Base-by-base conservation (phyloP, 1,140 invertebrate species). In the Sesamia nonagrioides region DNA sequence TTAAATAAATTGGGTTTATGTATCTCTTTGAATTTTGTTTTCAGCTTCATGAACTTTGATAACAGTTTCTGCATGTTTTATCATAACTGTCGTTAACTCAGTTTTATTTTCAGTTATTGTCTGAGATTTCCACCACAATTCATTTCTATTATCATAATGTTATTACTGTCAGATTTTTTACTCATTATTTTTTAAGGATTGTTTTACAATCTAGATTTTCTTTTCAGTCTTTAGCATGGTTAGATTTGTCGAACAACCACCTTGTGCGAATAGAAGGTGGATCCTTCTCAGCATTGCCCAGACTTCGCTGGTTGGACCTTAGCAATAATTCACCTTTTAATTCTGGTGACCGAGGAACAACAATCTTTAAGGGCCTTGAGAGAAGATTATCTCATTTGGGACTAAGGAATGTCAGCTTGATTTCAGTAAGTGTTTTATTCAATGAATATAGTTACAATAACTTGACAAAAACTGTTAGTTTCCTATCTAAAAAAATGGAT, bases 221-320 rank as follows among this genome's bases (percentile, higher is more conserved):
- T 68, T 91, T 92, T 37, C 85, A 94, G 93, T 94, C 92, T 72
- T 93, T 97, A 48, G 96, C 96, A 1, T 97, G 95, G 95, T 87
- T 98, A 76, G 97, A 98, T 91, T 93, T 98, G 27, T 98, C 97
- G 0, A 96, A 97, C 84, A 98, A 98, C 92, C 96, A 97, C 84
- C 92, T 98, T 56, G 96, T 97, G 4, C 96, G 97, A 81, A 95
- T 98, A 21, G 97, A 98, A 84, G 96, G 97, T 79, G 96, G 96
- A 15, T 96, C 97, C 15, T 97, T 98, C 91, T 96, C 96, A 6
- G 96, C 96, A 37, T 92, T 98, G 78, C 96, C 96, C 15, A 96
- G 95, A 78, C 89, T 98, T 8, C 95, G 96, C 5, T 96, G 96
- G 88, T 94, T 99, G 33, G 97, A 98, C 91, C 90, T 98, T 1